These are phyloP conservation scores for Lithophane socia DNA, from an alignment of 2,888 invertebrate genomes.

Conservation along the genomic window DNA sequence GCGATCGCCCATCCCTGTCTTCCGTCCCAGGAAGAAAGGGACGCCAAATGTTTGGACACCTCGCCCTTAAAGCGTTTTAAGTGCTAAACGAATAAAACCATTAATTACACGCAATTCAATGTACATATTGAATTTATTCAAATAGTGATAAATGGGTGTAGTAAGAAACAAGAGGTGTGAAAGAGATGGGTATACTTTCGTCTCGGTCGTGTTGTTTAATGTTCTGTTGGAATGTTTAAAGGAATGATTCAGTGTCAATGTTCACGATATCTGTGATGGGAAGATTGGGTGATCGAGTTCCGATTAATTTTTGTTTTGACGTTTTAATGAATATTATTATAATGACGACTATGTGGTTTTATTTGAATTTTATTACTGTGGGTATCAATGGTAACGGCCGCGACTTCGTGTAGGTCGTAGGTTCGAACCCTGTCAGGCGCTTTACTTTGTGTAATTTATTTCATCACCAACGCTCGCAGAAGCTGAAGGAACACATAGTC, in stretches of 20 bases:
- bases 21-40: conserved; percentile 71
- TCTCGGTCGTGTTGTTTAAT: conserved; percentile 65
- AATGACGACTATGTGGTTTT: conserved; percentile 15
- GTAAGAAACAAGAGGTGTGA: conserved; percentile 86
- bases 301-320: conserved; percentile 65
- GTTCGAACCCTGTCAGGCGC: neutral
- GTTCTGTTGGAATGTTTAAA: conserved; percentile 74
- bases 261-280: conserved; percentile 69
- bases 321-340: conserved; percentile 64
- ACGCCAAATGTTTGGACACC: conserved; percentile 87
- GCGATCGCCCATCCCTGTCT: conserved; percentile 74
- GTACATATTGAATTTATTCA: conserved; percentile 91
- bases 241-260: conserved; percentile 77
- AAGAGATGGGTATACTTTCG: conserved; percentile 65
- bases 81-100: conserved; percentile 91
- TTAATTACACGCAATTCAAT: conserved; percentile 90
- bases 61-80: conserved; percentile 89
- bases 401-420: too few species aligned
- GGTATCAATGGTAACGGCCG: too few species aligned
- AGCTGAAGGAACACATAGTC: neutral
- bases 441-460: neutral
- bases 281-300: conserved; percentile 61
- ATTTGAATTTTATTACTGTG: conserved; percentile 13
- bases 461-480: neutral
- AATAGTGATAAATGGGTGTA: conserved; percentile 89